These are phyloP conservation scores for Tenthredo mesomela DNA, from an alignment of 2,888 invertebrate genomes.

Conservation along the genomic window DNA sequence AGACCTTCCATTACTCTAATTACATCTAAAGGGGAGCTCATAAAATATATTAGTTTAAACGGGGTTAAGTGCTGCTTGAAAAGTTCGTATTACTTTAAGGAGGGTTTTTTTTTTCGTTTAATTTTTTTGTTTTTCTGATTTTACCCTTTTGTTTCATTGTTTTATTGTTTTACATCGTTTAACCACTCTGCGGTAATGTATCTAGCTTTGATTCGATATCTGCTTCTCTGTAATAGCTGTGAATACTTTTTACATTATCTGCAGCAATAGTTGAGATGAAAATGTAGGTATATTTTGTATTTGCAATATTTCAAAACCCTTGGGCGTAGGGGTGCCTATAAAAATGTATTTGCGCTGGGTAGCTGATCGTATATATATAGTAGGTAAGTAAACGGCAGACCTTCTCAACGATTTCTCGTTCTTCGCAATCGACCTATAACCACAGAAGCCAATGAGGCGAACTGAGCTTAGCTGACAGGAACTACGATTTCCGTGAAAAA, in stretches of 20 bases:
- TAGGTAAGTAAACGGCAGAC: background rate
- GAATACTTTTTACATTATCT: background rate
- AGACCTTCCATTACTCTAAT: slow-evolving; percentile 65
- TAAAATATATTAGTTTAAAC: slow-evolving; percentile 48
- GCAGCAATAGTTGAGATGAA: background rate
- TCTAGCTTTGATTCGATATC: background rate
- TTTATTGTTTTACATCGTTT: slow-evolving; percentile 25
- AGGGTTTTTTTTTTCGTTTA: background rate
- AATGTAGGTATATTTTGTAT: background rate
- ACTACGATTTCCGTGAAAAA: slow-evolving; percentile 40
- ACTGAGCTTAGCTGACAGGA: slow-evolving; percentile 26
- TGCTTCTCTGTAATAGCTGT: background rate
- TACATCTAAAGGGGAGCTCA: slow-evolving; percentile 56
- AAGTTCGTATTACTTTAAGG: slow-evolving; percentile 32
- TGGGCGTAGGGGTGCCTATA: background rate
- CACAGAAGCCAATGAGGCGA: slow-evolving; percentile 35
- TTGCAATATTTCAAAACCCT: background rate
- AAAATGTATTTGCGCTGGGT: background rate
- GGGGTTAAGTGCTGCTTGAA: slow-evolving; percentile 48
- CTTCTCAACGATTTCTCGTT: slow-evolving; percentile 30
- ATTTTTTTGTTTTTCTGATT: background rate
- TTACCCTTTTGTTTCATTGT: background rate
- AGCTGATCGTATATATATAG: background rate
- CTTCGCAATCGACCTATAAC: slow-evolving; percentile 28
- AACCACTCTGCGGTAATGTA: background rate